Evolutionary conservation across 2,888 invertebrate genomes (phyloP), one percentile per base, ranked within the genome.

Genomic region (Tetragonula carbonaria): DNA sequence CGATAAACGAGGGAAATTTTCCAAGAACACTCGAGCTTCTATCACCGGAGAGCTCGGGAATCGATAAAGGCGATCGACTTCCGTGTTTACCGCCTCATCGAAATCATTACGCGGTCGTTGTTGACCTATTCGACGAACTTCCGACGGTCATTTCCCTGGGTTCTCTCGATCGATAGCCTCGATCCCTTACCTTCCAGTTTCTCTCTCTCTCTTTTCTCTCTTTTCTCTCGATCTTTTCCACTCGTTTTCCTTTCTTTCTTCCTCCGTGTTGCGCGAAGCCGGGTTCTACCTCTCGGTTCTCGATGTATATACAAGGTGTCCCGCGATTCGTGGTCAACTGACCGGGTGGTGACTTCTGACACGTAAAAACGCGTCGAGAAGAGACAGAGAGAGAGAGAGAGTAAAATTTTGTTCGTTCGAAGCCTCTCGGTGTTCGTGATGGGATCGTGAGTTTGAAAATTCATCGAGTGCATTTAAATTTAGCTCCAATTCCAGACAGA

Each of bases 101-200:
- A 74, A 80, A 81, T 84, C 80, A 79, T 83, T 79, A 66, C 84
- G 74, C 33, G 74, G 67, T 33, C 67, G 76, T 59, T 73, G 79
- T 59, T 76, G 83, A 79, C 70, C 79, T 63, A 75, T 78, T 65
- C 78, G 83, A 21, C 59, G 21, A 63, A 71, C 72, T 75, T 75
- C 78, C 83, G 68, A 70, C 63, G 82, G 65, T 78, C 77, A 70
- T 82, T 77, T 72, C 50, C 51, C 59, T 63, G 66, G 8, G 55
- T 53, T 67, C 53, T n/a, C n/a, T 28, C n/a, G 72, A 81, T 83
- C 75, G 72, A 81, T 75, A 21, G 14, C 23, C n/a, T 13, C 65
- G 80, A 80, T 85, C 78, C 55, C 33, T 65, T 55, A 45, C 55
- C 28, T 6, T 3, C 23, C 16, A 18, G 28, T 62, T 8, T 28